phyloP scores from a whole-genome alignment of 2,113 vertebrate genomes.

The Marmota monax region DNA sequence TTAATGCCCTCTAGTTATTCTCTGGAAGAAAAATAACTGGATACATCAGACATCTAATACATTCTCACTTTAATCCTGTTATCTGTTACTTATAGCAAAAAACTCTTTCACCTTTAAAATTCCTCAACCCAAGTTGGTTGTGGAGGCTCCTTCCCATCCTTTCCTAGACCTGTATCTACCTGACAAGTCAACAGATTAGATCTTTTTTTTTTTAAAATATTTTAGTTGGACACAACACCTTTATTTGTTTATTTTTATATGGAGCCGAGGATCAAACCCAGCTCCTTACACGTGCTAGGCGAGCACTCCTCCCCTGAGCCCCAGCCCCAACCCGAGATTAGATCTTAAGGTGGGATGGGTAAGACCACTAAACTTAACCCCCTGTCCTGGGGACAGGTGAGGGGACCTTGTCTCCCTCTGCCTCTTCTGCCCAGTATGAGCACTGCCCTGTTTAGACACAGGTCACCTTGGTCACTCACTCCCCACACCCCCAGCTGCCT shows the following conservation, averaged over 20 bases:
- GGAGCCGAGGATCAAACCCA: no score
- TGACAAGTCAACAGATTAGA: constrained; percentile 12
- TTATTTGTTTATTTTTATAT: no score
- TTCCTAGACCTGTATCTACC: not conserved
- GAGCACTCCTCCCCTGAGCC: no score
- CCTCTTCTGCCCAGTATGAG: not conserved
- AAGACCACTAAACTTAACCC: not conserved
- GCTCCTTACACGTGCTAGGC: no score
- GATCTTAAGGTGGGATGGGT: not conserved
- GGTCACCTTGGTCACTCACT: not conserved
- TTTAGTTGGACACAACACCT: no score
- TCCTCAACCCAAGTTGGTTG: not conserved
- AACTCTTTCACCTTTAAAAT: constrained; percentile 7
- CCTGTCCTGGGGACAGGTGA: not conserved
- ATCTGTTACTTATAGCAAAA: not conserved
- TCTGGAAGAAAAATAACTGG: not conserved
- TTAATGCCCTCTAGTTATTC: not conserved
- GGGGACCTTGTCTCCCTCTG: not conserved
- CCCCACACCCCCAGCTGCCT: not conserved
- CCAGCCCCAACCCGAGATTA: not conserved
- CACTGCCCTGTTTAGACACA: not conserved
- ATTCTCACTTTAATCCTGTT: not conserved
- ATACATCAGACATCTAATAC: not conserved
- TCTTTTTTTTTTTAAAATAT: not conserved
- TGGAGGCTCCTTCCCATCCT: not conserved